phyloP scores from a whole-genome alignment of 2,888 invertebrate genomes.

The Drosophila sordidapex region DNA sequence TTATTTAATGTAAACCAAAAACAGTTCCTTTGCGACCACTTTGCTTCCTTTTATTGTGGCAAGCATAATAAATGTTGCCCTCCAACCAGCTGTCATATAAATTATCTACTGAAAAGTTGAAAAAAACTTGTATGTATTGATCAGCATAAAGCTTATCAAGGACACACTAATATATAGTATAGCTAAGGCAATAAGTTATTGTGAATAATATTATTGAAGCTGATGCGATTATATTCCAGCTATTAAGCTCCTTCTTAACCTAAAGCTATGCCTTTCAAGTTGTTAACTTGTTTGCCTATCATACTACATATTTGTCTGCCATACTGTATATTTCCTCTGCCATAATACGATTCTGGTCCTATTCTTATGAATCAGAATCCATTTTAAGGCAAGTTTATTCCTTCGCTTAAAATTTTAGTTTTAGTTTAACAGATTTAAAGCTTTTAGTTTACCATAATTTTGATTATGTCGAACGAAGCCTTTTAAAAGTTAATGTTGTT shows the following conservation, averaged over 20 bases:
- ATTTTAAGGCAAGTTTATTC: neutral
- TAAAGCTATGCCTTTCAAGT: neutral
- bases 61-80: neutral
- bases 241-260: no score
- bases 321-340: neutral
- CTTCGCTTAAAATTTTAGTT: neutral
- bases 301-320: neutral
- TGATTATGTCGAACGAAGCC: neutral
- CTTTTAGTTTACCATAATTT: neutral
- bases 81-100: neutral
- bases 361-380: neutral
- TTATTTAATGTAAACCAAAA: neutral
- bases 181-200: neutral
- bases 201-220: neutral
- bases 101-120: neutral
- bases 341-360: neutral
- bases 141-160: neutral
- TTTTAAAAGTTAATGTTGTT: neutral
- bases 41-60: neutral
- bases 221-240: no score
- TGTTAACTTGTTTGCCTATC: neutral
- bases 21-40: neutral
- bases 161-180: neutral
- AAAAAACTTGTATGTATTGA: neutral
- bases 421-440: neutral